Evolutionary conservation across 92 coral and sea anemone species (phyloP).

Genomic region (Ricordea florida): DNA sequence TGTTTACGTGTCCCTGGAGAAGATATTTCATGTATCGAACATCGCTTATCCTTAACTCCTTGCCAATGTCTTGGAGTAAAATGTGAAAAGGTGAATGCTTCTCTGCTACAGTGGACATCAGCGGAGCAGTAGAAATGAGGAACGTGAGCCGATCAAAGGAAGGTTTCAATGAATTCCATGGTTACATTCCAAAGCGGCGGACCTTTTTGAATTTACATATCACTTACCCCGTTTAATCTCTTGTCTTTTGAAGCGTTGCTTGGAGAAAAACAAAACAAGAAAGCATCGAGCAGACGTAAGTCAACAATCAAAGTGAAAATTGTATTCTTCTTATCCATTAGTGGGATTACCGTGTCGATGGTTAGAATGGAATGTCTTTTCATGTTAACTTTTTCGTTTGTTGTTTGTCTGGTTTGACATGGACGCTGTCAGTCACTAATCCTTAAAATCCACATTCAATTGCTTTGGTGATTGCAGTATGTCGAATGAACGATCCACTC

Average conservation of each 20-base stretch:
- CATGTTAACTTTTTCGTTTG: neutral
- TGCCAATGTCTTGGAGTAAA: conserved; percentile 72
- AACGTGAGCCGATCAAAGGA: neutral
- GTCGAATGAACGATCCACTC: too few species aligned
- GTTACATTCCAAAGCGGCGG: conserved; percentile 11
- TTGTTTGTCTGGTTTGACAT: neutral
- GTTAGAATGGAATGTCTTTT: neutral
- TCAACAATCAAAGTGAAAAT: conserved; percentile 19
- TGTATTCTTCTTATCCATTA: conserved; percentile 27
- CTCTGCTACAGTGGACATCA: conserved; percentile 44
- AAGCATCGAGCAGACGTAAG: neutral
- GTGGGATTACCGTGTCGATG: neutral
- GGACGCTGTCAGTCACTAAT: neutral
- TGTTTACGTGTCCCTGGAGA: conserved; percentile 88
- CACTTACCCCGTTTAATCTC: neutral
- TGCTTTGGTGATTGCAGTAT: too few species aligned
- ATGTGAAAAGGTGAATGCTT: conserved; percentile 38
- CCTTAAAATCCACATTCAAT: too few species aligned
- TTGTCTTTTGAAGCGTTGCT: conserved; percentile 17
- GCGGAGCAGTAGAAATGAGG: neutral
- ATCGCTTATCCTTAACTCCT: conserved; percentile 55
- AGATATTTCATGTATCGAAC: conserved; percentile 80
- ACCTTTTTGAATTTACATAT: conserved; percentile 16
- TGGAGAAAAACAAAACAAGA: conserved; percentile 20
- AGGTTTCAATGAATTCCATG: neutral